Base-by-base conservation (phyloP, 2,797 vertebrate genomes). In the Merluccius polli region DNA sequence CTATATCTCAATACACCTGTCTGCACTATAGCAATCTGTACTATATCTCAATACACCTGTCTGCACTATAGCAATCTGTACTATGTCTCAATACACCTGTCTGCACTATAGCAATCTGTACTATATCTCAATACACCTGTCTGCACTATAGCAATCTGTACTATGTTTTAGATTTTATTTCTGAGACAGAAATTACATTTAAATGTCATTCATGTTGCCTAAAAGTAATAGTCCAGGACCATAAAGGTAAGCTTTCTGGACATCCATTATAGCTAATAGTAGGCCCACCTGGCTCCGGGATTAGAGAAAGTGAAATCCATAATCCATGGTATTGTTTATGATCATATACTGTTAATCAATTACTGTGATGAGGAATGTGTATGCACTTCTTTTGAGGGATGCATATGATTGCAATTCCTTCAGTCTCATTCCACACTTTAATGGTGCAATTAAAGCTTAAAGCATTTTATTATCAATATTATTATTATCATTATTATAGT, bases 381-480 rank as follows among this genome's bases (percentile, higher is more conserved):
- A 79, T 83, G 82, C 87, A 87, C 83, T 85, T 85, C 78, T 81
- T 71, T 84, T 65, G 52, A 9, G 18, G 73, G 73, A 82, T 81
- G 77, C 77, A 77, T 59, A 76, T 52, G 73, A 78, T 79, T 83
- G 79, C 65, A 85, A 71, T 90, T 89, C 82, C 86, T 91, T 90
- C 82, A 89, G 85, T 87, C 87, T 92, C 91, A 93, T 93, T 93
- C 91, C 91, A 88, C 88, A 89, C 83, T 81, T 87, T 78, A 70
- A 86, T 80, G 71, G 35, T 75, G 73, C 86, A 75, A 83, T 75
- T 84, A 83, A 75, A 81, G 35, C 76, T 84, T 71, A 84, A 90
- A 81, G 48, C 44, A 77, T 63, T 71, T 67, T 36, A 36, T 36
- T 36, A 36, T 36, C 11, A 36, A 7, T 48, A 48, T 48, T 48